phyloP scores from a whole-genome alignment of 2,113 vertebrate species.

The Pontoporia blainvillei region DNA sequence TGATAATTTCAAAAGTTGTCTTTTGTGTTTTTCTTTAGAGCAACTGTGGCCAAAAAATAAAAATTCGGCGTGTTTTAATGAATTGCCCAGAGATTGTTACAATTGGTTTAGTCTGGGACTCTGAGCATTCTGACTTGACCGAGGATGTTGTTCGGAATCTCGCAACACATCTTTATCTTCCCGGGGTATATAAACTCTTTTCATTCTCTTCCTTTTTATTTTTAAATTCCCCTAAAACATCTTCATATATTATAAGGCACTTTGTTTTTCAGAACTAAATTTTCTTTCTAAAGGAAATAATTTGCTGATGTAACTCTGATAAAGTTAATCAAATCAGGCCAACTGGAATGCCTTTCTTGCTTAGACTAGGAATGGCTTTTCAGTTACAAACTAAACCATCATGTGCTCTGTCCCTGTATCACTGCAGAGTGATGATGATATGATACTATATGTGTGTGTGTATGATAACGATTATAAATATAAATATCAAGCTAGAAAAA shows the following conservation, averaged over 20 bases:
- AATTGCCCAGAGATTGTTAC: slow-evolving; percentile 97
- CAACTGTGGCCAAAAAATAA: slow-evolving; percentile 95
- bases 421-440: background rate
- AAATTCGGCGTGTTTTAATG: slow-evolving; percentile 96
- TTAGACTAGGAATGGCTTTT: background rate
- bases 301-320: background rate
- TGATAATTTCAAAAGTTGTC: background rate
- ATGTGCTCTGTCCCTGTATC: background rate
- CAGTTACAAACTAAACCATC: background rate
- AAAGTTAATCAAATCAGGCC: background rate
- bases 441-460: background rate
- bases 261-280: background rate
- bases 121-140: slow-evolving; percentile 94
- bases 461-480: background rate
- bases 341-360: background rate
- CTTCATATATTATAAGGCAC: fast-evolving
- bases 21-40: slow-evolving; percentile 82
- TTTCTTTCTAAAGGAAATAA: background rate
- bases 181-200: slow-evolving; percentile 83
- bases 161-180: slow-evolving; percentile 89
- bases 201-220: background rate
- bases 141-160: slow-evolving; percentile 92
- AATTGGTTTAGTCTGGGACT: slow-evolving; percentile 96
- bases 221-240: background rate
- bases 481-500: background rate